Evolutionary conservation across 2,888 invertebrate species (phyloP).

Genomic region (Meandrusa payeni): DNA sequence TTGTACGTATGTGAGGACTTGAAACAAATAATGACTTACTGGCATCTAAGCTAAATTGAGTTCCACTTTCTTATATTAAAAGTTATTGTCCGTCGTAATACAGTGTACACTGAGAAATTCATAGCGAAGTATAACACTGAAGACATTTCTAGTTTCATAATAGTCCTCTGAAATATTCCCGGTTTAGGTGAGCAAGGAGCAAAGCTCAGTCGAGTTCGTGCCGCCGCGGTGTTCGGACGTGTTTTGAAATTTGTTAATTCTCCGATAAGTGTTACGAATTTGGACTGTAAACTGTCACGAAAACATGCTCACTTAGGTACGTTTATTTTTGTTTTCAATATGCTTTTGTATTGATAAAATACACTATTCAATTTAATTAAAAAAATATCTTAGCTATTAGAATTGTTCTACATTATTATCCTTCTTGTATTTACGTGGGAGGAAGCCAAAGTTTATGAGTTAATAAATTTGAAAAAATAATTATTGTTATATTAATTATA

Average conservation of each 20-base stretch:
- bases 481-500: no score
- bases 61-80: not conserved
- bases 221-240: conserved; percentile 8
- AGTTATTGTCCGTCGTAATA: not conserved
- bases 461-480: no score
- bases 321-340: conserved; percentile 5
- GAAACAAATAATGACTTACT: no score
- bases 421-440: no score
- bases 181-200: conserved; percentile 5
- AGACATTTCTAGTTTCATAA: conserved; percentile 9
- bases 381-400: no score
- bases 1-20: no score
- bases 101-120: not conserved
- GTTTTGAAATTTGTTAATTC: not conserved
- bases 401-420: no score
- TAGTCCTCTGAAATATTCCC: conserved; percentile 7
- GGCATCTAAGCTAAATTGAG: no score
- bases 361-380: no score
- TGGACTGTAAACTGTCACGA: not conserved
- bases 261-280: conserved; percentile 7
- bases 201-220: conserved; percentile 5
- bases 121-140: not conserved
- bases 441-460: no score
- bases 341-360: no score
- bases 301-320: conserved; percentile 21